These are phyloP conservation scores for Cynoglossus semilaevis DNA, from an alignment of 2,113 vertebrate species.

Conservation along the genomic window DNA sequence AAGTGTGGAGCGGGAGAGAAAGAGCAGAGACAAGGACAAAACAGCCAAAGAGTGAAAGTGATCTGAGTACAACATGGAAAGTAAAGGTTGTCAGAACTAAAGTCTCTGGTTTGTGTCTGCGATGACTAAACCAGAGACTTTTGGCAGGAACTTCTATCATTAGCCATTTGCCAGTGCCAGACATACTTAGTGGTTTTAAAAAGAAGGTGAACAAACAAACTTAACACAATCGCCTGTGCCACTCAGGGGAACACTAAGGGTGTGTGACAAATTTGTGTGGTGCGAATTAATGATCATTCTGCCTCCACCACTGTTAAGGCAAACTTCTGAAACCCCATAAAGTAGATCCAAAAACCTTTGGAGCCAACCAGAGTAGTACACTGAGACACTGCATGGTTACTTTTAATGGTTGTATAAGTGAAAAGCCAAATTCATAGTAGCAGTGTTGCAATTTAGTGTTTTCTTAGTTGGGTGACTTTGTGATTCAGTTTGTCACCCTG, in stretches of 20 bases:
- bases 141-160: conserved; percentile 37
- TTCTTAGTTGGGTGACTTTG: too few species aligned
- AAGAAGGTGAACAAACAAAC: background rate
- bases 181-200: conserved; percentile 38
- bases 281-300: too few species aligned
- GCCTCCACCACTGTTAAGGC: too few species aligned
- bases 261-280: too few species aligned
- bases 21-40: conserved; percentile 7
- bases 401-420: too few species aligned
- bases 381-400: too few species aligned
- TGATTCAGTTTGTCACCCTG: too few species aligned
- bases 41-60: conserved; percentile 3
- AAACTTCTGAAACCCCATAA: too few species aligned
- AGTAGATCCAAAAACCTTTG: too few species aligned
- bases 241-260: conserved; percentile 26
- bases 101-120: conserved; percentile 27
- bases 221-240: conserved; percentile 25
- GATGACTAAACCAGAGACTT: conserved; percentile 38
- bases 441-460: too few species aligned
- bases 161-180: conserved; percentile 30
- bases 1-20: background rate
- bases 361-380: too few species aligned
- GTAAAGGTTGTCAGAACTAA: conserved; percentile 25
- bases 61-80: conserved; percentile 17
- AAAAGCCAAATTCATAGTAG: too few species aligned